A percentile compares a stretch with the other conserved stretches of the same genome.
phyloP scores from a whole-genome alignment of 2,797 vertebrate genomes.

The Esox masquinongy region DNA sequence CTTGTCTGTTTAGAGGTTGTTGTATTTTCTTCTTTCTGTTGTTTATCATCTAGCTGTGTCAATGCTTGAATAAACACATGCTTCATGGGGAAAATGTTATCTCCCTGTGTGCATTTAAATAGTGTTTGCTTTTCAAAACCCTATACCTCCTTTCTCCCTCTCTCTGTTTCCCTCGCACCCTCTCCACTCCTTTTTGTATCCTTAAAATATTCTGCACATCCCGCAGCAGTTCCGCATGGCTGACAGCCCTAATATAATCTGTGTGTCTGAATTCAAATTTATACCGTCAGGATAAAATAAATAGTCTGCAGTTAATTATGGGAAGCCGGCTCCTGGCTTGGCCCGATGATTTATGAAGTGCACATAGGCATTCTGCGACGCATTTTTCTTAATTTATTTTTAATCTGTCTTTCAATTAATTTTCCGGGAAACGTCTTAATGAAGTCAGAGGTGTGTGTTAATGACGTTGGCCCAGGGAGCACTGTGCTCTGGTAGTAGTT shows the following conservation, averaged over 20 bases:
- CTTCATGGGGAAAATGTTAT: slow-evolving; percentile 61
- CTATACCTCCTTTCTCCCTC: slow-evolving; percentile 33
- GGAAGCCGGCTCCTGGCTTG: slow-evolving; percentile 88
- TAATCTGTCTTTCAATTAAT: slow-evolving; percentile 99
- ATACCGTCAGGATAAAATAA: slow-evolving; percentile 98
- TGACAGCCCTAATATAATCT: slow-evolving; percentile 97
- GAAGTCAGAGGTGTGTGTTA: slow-evolving; percentile 87
- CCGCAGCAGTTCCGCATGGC: slow-evolving; percentile 92
- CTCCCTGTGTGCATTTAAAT: slow-evolving; percentile 66
- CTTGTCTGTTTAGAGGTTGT: slow-evolving; percentile 43
- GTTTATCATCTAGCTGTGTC: slow-evolving; percentile 44
- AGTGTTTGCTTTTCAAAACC: slow-evolving; percentile 63
- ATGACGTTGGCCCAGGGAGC: slow-evolving; percentile 78
- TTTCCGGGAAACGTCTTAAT: slow-evolving; percentile 96
- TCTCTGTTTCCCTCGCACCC: slow-evolving; percentile 24
- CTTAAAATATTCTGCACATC: slow-evolving; percentile 95
- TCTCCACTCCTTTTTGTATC: slow-evolving; percentile 75
- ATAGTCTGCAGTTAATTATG: slow-evolving; percentile 98
- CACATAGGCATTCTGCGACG: slow-evolving; percentile 85
- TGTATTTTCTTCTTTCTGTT: slow-evolving; percentile 56
- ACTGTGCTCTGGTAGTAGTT: slow-evolving; percentile 41
- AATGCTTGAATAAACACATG: slow-evolving; percentile 59
- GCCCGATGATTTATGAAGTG: slow-evolving; percentile 95
- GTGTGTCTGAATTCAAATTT: slow-evolving; percentile 98
- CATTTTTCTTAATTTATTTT: slow-evolving; percentile 99